Percentiles rank a stretch among this genome's conserved stretches.
These are phyloP conservation scores for Drosophila carrolli DNA, from an alignment of 1,140 invertebrate species.

Conservation along the genomic window DNA sequence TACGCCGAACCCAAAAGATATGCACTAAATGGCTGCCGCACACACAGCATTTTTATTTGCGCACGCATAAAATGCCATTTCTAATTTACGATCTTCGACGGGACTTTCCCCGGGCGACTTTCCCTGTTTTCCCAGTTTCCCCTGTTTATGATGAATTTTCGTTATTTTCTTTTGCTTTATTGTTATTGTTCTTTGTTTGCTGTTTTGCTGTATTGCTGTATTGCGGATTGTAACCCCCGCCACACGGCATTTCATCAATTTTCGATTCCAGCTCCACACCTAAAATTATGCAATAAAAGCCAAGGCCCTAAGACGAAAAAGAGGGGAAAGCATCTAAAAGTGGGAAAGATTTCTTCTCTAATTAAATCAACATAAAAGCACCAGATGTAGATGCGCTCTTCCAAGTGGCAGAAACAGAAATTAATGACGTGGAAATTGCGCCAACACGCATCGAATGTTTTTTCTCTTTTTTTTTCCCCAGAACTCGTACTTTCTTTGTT, in stretches of 20 bases:
- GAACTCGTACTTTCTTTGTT: background rate
- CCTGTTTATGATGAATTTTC: constrained; percentile 60
- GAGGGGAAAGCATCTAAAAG: constrained; percentile 3
- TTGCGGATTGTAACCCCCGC: constrained; percentile 29
- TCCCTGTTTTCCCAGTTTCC: background rate
- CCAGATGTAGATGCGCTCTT: constrained; percentile 6
- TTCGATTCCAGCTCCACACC: constrained; percentile 64
- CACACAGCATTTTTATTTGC: constrained; percentile 65
- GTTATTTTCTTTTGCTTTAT: constrained; percentile 54
- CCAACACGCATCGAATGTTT: constrained; percentile 33
- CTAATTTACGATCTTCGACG: constrained; percentile 67
- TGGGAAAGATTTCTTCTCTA: constrained; percentile 60
- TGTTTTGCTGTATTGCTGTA: constrained; percentile 41
- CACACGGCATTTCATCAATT: background rate
- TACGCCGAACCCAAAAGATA: constrained; percentile 42
- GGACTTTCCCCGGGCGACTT: background rate
- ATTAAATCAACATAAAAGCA: constrained; percentile 78
- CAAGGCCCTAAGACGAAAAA: background rate
- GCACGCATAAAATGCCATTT: constrained; percentile 77
- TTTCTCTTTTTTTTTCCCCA: constrained; percentile 3
- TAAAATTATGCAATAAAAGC: constrained; percentile 77
- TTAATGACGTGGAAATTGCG: constrained; percentile 77
- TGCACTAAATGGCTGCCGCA: constrained; percentile 37
- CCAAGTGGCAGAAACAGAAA: constrained; percentile 46
- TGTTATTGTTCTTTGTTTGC: constrained; percentile 61